Percentiles rank a stretch among this genome's conserved stretches.
These are phyloP conservation scores for Drosophila demipolita DNA, from an alignment of 2,888 invertebrate species.

Conservation along the genomic window DNA sequence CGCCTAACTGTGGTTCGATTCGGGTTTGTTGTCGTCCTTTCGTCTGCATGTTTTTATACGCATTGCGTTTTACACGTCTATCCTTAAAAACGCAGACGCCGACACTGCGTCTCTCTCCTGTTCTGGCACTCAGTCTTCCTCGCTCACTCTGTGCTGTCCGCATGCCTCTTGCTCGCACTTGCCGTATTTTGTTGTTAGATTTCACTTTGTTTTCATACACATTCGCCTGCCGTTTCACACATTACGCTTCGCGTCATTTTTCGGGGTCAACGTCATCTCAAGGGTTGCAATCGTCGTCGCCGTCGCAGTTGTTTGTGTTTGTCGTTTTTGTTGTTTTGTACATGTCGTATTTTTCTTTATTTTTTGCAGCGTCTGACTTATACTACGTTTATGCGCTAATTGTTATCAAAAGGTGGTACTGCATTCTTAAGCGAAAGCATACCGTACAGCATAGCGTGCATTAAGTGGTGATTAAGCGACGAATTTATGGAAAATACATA, in stretches of 20 bases:
- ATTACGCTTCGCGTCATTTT: conserved; percentile 78
- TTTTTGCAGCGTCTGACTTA: conserved; percentile 41
- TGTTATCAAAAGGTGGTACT: conserved; percentile 40
- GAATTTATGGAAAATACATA: background rate
- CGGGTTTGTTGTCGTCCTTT: conserved; percentile 67
- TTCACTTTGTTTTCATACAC: conserved; percentile 77
- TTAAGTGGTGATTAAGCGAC: conserved; percentile 3
- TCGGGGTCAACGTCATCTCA: conserved; percentile 83
- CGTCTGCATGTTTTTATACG: conserved; percentile 75
- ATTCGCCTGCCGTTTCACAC: conserved; percentile 74
- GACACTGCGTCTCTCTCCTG: conserved; percentile 30
- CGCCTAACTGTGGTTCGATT: conserved; percentile 54
- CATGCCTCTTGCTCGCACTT: conserved; percentile 55
- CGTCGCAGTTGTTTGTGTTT: conserved; percentile 64
- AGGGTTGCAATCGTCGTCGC: conserved; percentile 76
- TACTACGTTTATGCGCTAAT: conserved; percentile 46
- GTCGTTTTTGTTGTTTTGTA: conserved; percentile 43
- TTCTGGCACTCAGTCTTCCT: conserved; percentile 1
- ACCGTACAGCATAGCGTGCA: background rate
- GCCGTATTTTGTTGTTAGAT: conserved; percentile 69
- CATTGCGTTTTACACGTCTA: conserved; percentile 75
- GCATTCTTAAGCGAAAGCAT: conserved; percentile 18
- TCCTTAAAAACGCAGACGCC: conserved; percentile 66
- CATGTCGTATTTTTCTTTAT: conserved; percentile 32
- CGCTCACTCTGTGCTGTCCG: conserved; percentile 17